Evolutionary conservation across 2,113 vertebrate genomes (phyloP).

Genomic region (Anser brachyrhynchus): DNA sequence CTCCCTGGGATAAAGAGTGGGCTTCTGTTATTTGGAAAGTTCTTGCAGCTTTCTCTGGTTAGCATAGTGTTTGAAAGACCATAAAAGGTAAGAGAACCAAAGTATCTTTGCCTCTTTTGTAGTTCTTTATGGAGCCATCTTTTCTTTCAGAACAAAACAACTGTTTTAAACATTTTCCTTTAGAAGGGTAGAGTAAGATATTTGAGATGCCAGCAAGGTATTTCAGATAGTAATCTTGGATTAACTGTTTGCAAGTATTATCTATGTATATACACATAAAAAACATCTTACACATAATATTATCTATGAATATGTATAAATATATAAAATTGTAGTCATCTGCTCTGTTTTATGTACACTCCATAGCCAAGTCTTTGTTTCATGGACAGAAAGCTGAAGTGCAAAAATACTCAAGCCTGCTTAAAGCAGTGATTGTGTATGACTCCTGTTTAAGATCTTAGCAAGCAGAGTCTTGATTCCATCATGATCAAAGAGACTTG

Average conservation of each 20-base stretch:
- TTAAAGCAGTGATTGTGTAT: neutral
- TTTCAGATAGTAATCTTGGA: neutral
- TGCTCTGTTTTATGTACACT: neutral
- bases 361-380: neutral
- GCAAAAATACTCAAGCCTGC: neutral
- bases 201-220: neutral
- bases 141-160: no score
- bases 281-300: neutral
- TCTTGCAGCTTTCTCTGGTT: neutral
- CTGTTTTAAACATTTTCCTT: neutral
- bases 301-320: neutral
- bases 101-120: neutral
- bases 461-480: neutral
- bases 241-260: neutral
- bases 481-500: neutral
- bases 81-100: neutral
- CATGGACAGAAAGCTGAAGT: neutral
- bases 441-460: neutral
- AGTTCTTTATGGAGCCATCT: neutral
- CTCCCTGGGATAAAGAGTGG: neutral
- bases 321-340: neutral
- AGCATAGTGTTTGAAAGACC: neutral
- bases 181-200: neutral
- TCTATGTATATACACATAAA: neutral
- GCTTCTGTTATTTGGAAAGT: neutral